Evolutionary conservation across 2,888 invertebrate genomes (phyloP), one percentile per base, ranked within the genome.

Genomic region (Hartigia nigra): DNA sequence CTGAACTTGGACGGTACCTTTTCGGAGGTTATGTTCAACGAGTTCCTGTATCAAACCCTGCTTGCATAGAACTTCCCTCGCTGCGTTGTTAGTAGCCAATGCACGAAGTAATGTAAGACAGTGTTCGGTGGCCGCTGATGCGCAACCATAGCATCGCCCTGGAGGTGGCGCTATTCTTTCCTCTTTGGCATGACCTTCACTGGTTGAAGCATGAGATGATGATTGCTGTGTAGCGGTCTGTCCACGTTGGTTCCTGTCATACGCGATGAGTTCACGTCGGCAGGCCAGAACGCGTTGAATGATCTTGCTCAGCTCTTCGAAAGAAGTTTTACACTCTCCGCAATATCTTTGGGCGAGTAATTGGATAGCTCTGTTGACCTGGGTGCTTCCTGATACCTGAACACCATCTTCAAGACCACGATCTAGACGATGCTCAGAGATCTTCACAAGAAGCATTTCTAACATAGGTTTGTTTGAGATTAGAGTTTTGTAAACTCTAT

Each of bases 321-420:
- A 99, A 12, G 98, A 96, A 9, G 96, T 95, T 91, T 97, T 97
- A 90, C 98, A 98, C 87, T 99, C 99, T 75, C 95, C 96, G 91
- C 98, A 98, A 92, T 99, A 99, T 90, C 97, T 97, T 91, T 98
- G 98, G 3, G 98, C 98, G 70, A 99, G 93, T 84, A 97, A 95
- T 90, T 99, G 98, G 86, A 99, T 98, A 76, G 97, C 96, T 90
- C 96, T 95, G 92, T 98, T 98, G 74, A 98, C 97, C 91, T 96
- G 95, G 0, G 91, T 91, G 74, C 87, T 90, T n/a, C 88, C 88
- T 31, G 85, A 86, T 3, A 89, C 86, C 37, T 94, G 94, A 74
- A 94, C 94, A 84, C 87, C 76, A 82, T 94, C 94, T 69, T 93
- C 94, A 12, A 91, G 81, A 36, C 94, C 94, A 0, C 95, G 94